phyloP scores from a whole-genome alignment of 1,140 invertebrate species.

The Adoxophyes honmai region DNA sequence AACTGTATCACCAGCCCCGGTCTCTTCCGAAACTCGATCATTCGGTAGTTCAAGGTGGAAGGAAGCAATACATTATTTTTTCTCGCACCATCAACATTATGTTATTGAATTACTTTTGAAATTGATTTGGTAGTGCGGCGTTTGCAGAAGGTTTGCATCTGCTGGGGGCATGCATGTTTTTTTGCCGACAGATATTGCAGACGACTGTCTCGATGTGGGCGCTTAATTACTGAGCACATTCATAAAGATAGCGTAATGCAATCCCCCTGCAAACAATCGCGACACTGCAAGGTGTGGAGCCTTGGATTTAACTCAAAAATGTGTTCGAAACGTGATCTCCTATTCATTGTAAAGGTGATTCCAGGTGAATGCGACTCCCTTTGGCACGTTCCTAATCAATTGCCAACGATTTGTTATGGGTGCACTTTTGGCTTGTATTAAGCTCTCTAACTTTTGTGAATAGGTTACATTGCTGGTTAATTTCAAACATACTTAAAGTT shows the following conservation, averaged over 20 bases:
- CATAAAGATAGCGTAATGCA: slow-evolving; percentile 74
- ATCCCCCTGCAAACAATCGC: slow-evolving; percentile 65
- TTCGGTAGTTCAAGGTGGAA: slow-evolving; percentile 61
- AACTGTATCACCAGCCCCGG: slow-evolving; percentile 58
- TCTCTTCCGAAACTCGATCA: slow-evolving; percentile 37
- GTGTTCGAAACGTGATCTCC: slow-evolving; percentile 43
- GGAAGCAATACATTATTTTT: slow-evolving; percentile 73
- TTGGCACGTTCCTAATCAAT: slow-evolving; percentile 62
- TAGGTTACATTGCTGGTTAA: too few species aligned
- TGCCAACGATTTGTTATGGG: slow-evolving; percentile 30
- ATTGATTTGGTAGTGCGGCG: slow-evolving; percentile 53
- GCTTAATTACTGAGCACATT: slow-evolving; percentile 69
- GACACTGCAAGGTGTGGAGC: slow-evolving; percentile 53
- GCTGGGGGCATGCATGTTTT: slow-evolving; percentile 47
- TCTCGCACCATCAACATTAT: slow-evolving; percentile 60
- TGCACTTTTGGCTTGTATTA: slow-evolving; percentile 34
- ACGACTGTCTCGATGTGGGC: slow-evolving; percentile 57
- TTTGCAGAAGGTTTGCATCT: slow-evolving; percentile 66
- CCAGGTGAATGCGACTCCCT: slow-evolving; percentile 41
- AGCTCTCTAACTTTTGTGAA: slow-evolving; percentile 16
- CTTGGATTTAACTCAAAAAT: slow-evolving; percentile 37
- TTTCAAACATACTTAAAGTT: too few species aligned
- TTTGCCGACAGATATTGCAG: slow-evolving; percentile 47
- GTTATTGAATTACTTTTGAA: slow-evolving; percentile 75
- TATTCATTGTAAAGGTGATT: slow-evolving; percentile 35